Percentiles rank a stretch among this genome's conserved stretches.
Evolutionary conservation across 1,140 invertebrate species (phyloP).

Genomic region (Whitmania pigra): DNA sequence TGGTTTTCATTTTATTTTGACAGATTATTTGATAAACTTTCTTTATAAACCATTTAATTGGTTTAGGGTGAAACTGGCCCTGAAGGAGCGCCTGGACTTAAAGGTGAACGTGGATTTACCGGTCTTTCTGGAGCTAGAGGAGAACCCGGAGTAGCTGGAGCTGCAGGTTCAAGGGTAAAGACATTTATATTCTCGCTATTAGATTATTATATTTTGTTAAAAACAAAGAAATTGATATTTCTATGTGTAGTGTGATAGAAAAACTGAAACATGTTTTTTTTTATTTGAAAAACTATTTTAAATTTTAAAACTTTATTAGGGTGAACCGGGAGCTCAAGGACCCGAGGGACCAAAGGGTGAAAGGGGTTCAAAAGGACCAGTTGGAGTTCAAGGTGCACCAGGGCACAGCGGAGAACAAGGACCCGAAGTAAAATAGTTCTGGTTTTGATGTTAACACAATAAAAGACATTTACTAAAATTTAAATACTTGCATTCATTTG

Average conservation of each 20-base stretch:
- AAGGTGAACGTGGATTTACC: neutral
- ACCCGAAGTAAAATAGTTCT: neutral
- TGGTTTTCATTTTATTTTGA: neutral
- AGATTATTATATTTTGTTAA: too few species aligned
- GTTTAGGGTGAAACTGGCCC: neutral
- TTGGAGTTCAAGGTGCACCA: neutral
- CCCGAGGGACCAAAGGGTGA: conserved; percentile 6
- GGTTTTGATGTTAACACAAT: neutral
- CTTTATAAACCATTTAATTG: neutral
- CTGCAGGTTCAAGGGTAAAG: neutral
- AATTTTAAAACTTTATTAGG: neutral
- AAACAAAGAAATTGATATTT: too few species aligned
- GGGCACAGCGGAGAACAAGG: neutral
- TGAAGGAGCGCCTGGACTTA: neutral
- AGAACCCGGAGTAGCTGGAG: neutral
- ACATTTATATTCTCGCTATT: too few species aligned
- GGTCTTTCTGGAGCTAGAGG: neutral
- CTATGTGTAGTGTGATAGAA: too few species aligned
- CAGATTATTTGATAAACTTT: neutral
- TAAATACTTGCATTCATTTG: neutral
- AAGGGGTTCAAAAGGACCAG: conserved; percentile 3
- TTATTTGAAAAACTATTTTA: too few species aligned
- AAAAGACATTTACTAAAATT: neutral
- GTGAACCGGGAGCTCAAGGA: neutral
- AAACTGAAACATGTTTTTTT: too few species aligned